Conservation (phyloP, 2,888 invertebrate species). For the Lobophora halterata region DNA sequence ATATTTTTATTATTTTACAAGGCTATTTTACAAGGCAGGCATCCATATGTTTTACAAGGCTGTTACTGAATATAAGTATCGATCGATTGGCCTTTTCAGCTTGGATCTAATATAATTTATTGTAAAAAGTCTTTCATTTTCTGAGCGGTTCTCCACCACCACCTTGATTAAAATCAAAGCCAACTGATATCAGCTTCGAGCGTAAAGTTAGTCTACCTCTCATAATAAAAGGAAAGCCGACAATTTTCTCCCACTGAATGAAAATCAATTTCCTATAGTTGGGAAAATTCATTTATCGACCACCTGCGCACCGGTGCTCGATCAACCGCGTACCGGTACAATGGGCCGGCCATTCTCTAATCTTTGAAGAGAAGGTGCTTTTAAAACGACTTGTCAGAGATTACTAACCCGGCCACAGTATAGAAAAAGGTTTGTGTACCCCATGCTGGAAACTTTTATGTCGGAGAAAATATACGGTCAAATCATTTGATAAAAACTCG, state of each 20-base stretch:
- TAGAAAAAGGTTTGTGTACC: constrained; percentile 35
- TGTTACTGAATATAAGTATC: no score
- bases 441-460: constrained; percentile 30
- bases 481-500: constrained; percentile 35
- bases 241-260: constrained; percentile 49
- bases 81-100: no score
- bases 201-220: constrained; percentile 32
- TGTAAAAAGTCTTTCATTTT: no score
- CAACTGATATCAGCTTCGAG: constrained; percentile 27
- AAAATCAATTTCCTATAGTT: constrained; percentile 59
- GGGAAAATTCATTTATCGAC: constrained; percentile 59
- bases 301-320: constrained; percentile 57
- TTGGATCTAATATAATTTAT: no score
- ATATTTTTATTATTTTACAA: no score
- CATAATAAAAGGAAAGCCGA: constrained; percentile 42
- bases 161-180: constrained; percentile 30
- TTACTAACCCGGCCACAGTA: constrained; percentile 34
- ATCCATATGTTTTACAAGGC: no score
- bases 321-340: constrained; percentile 52
- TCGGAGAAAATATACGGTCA: constrained; percentile 31
- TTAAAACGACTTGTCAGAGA: constrained; percentile 48
- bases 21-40: no score
- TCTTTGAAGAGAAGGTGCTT: constrained; percentile 50
- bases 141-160: neutral
- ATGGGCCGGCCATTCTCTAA: constrained; percentile 45